Conservation (phyloP, 2,797 vertebrate species). For the Microtus agrestis region DNA sequence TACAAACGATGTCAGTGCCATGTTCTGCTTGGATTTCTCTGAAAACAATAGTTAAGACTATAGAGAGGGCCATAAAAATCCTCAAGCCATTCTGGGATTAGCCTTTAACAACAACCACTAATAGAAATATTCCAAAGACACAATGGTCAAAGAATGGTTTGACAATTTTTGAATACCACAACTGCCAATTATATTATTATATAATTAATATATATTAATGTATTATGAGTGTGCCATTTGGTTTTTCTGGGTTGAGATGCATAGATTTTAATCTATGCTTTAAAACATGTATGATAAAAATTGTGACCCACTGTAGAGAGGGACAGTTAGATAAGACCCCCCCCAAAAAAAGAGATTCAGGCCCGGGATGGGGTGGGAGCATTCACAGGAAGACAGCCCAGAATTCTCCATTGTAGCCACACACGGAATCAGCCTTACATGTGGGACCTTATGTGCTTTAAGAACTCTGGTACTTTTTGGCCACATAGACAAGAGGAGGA, state of each 20-base stretch:
- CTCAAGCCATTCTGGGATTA: conserved; percentile 43
- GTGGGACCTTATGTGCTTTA: conserved; percentile 73
- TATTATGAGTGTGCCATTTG: conserved; percentile 57
- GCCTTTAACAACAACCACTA: conserved; percentile 45
- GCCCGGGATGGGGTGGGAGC: not conserved
- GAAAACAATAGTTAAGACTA: conserved; percentile 54
- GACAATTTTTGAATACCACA: conserved; percentile 63
- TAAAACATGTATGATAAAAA: conserved; percentile 61
- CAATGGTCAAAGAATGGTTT: conserved; percentile 62
- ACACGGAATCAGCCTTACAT: conserved; percentile 80
- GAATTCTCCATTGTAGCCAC: conserved; percentile 77
- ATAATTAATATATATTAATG: not conserved
- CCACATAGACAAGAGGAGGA: conserved; percentile 60
- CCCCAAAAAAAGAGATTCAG: conserved; percentile 43
- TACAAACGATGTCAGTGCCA: conserved; percentile 62
- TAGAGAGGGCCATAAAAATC: conserved; percentile 61
- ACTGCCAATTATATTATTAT: conserved; percentile 40
- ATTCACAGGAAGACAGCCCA: conserved; percentile 75
- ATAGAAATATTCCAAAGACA: conserved; percentile 29
- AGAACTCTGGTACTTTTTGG: conserved; percentile 75
- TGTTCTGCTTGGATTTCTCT: conserved; percentile 55
- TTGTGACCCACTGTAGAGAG: conserved; percentile 49
- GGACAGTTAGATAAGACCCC: conserved; percentile 58
- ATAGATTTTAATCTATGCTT: conserved; percentile 67
- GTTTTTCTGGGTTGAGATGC: conserved; percentile 58